phyloP scores from a whole-genome alignment of 2,113 vertebrate genomes.

The Lichenostomus cassidix region DNA sequence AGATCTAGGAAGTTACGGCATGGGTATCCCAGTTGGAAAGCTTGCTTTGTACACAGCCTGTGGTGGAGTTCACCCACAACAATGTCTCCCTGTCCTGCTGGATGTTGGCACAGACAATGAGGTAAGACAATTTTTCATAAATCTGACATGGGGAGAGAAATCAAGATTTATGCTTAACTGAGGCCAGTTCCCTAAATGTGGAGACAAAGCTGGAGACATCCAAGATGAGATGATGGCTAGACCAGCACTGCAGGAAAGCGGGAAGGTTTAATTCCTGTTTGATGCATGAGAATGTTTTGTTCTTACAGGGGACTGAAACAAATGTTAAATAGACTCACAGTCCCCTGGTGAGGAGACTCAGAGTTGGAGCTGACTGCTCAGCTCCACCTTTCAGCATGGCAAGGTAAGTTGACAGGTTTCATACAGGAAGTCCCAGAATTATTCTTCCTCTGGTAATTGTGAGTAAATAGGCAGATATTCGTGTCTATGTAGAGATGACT shows the following conservation, averaged over 20 bases:
- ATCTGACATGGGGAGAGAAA: background rate
- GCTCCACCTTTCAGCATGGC: background rate
- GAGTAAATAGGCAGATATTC: background rate
- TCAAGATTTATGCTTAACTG: background rate
- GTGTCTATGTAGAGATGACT: background rate
- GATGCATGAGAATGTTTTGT: background rate
- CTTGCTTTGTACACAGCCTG: slow-evolving; percentile 97
- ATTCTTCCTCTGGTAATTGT: background rate
- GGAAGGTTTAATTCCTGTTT: background rate
- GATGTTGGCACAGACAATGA: slow-evolving; percentile 98
- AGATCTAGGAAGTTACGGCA: slow-evolving; percentile 92
- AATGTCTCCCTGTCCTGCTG: slow-evolving; percentile 94
- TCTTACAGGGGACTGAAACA: background rate
- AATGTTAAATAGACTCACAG: background rate
- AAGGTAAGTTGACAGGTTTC: background rate
- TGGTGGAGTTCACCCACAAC: slow-evolving; percentile 88
- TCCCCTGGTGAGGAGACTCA: background rate
- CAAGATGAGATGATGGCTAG: background rate
- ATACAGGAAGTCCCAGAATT: background rate
- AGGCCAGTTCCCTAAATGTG: background rate
- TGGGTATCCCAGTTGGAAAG: slow-evolving; percentile 98
- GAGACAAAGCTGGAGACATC: background rate
- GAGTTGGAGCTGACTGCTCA: background rate
- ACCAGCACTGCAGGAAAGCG: background rate
- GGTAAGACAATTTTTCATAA: slow-evolving; percentile 64